A percentile compares a stretch with the other conserved stretches of the same genome.
phyloP scores from a whole-genome alignment of 2,888 invertebrate species.

The Unio delphinus region DNA sequence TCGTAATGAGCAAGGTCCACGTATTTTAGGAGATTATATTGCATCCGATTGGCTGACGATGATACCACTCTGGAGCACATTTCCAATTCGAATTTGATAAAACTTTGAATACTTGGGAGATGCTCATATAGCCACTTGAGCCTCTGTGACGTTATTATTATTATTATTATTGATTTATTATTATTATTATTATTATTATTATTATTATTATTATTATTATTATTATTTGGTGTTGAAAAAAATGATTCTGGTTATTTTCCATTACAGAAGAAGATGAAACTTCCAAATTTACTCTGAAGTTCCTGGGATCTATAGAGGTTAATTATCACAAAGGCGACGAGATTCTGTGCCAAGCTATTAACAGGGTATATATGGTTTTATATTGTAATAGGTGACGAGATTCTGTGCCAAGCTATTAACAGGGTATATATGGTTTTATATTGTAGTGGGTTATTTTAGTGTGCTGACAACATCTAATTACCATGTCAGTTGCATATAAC shows the following conservation, averaged over 20 bases:
- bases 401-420: constrained; percentile 66
- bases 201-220: no score
- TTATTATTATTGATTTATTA: no score
- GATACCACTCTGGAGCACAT: no score
- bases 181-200: no score
- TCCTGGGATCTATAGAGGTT: constrained; percentile 97
- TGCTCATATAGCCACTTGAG: no score
- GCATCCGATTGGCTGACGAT: no score
- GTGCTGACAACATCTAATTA: background rate
- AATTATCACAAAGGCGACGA: constrained; percentile 97
- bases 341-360: constrained; percentile 76
- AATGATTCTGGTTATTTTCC: constrained; percentile 4
- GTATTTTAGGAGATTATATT: no score
- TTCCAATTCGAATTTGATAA: no score
- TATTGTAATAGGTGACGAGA: constrained; percentile 82
- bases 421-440: constrained; percentile 1
- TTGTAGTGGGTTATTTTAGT: background rate
- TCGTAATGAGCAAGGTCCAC: no score
- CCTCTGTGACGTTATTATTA: no score
- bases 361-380: constrained; percentile 55
- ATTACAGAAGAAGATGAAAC: constrained; percentile 53
- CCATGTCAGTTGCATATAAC: no score
- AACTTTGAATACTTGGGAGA: no score
- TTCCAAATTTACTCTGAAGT: constrained; percentile 78
- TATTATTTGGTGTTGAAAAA: background rate